Conservation (phyloP, 2,113 vertebrate species). For the Archilochus colubris region DNA sequence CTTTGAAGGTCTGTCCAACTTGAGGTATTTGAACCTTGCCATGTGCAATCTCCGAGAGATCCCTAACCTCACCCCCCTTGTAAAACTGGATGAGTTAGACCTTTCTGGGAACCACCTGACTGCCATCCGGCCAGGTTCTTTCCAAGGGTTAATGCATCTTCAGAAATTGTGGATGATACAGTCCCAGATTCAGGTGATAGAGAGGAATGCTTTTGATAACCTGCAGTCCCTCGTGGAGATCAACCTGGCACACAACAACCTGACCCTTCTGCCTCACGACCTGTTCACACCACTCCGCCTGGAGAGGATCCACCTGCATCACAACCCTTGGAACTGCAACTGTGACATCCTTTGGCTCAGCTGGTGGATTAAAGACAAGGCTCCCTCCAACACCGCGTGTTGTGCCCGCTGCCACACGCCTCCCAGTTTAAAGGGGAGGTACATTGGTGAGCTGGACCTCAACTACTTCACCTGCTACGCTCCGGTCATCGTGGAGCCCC, state of each 20-base stretch:
- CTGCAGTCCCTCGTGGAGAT: slow-evolving; percentile 98
- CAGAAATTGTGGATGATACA: slow-evolving; percentile 99
- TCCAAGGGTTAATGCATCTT: slow-evolving; percentile 97
- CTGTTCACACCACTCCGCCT: slow-evolving; percentile 97
- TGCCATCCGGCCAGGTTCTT: slow-evolving; percentile 92
- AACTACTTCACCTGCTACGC: slow-evolving; percentile 98
- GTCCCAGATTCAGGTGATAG: slow-evolving; percentile 97
- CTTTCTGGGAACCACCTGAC: slow-evolving; percentile 98
- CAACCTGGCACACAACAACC: slow-evolving; percentile 97
- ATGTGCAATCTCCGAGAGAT: slow-evolving; percentile 99
- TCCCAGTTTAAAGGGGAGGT: slow-evolving; percentile 91
- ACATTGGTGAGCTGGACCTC: slow-evolving; percentile 97
- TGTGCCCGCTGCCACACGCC: slow-evolving; percentile 97
- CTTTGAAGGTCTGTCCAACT: slow-evolving; percentile 98
- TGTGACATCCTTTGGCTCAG: slow-evolving; percentile 99
- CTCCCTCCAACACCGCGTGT: slow-evolving; percentile 96
- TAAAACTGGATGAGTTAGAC: slow-evolving; percentile 96
- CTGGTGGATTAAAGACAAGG: slow-evolving; percentile 99
- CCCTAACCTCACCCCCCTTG: slow-evolving; percentile 95
- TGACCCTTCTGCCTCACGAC: slow-evolving; percentile 97
- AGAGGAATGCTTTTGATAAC: slow-evolving; percentile 97
- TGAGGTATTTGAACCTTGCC: slow-evolving; percentile 98
- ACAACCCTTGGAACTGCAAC: slow-evolving; percentile 99
- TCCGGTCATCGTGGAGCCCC: slow-evolving; percentile 98
- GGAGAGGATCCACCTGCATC: slow-evolving; percentile 96